Percentiles rank a stretch among this genome's conserved stretches.
phyloP scores from a whole-genome alignment of 2,113 vertebrate genomes.

The Castor canadensis region DNA sequence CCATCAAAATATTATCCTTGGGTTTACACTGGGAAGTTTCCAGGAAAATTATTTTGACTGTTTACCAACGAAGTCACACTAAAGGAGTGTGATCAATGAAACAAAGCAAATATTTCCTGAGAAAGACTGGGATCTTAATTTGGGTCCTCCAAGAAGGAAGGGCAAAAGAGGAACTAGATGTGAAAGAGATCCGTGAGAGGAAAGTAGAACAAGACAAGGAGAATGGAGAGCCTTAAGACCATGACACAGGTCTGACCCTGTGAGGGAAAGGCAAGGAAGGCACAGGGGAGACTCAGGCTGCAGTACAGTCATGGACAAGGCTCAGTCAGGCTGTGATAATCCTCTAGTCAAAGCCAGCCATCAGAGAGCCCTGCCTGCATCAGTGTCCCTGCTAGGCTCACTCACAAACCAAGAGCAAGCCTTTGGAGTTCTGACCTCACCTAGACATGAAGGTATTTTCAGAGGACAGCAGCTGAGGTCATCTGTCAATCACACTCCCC shows the following conservation, averaged over 20 bases:
- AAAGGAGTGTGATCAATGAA: neutral
- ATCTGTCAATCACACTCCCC: neutral
- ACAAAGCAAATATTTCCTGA: neutral
- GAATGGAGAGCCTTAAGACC: too few relatives aligned
- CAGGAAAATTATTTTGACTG: neutral
- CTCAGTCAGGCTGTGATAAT: too few relatives aligned
- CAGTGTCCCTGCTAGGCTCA: neutral
- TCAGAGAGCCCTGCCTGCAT: neutral
- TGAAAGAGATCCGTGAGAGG: neutral
- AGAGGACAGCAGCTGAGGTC: neutral
- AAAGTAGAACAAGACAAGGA: neutral
- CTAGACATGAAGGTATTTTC: neutral
- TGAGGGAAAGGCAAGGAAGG: neutral
- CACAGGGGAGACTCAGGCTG: accelerated
- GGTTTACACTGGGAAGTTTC: neutral
- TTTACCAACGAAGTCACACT: neutral
- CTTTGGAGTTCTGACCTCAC: neutral
- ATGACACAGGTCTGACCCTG: neutral
- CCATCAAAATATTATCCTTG: neutral
- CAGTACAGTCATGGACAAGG: neutral
- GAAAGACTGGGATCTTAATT: neutral
- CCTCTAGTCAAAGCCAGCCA: neutral
- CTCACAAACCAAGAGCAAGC: neutral
- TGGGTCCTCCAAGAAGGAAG: neutral
- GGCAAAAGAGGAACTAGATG: neutral